phyloP scores from a whole-genome alignment of 1,140 invertebrate species.

The Parasteatoda tepidariorum region DNA sequence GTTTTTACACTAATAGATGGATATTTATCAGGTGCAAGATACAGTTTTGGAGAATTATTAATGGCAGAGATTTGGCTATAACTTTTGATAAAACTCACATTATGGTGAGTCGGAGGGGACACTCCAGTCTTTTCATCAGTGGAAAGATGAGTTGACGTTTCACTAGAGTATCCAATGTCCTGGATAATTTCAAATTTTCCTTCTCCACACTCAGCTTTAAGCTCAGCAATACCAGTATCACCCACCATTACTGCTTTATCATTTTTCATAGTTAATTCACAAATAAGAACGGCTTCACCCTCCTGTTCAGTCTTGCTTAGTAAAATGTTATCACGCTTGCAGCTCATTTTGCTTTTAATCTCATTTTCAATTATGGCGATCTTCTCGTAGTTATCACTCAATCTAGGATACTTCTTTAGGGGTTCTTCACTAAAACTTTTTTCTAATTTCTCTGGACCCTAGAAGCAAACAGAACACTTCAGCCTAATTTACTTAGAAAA shows the following conservation, averaged over 20 bases:
- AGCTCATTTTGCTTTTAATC: constrained; percentile 28
- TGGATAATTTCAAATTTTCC: constrained; percentile 63
- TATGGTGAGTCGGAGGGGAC: neutral
- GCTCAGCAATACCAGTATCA: constrained; percentile 59
- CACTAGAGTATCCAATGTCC: constrained; percentile 69
- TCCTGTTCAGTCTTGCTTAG: neutral
- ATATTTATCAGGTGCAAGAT: constrained; percentile 52
- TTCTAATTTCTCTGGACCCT: constrained; percentile 47
- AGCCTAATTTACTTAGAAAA: no score
- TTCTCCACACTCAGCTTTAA: constrained; percentile 60
- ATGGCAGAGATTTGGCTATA: neutral
- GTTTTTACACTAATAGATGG: constrained; percentile 45
- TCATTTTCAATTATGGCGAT: constrained; percentile 23
- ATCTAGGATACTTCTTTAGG: constrained; percentile 73
- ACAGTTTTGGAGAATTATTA: neutral
- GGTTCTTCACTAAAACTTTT: constrained; percentile 73
- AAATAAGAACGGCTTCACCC: neutral
- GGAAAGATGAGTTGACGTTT: constrained; percentile 66
- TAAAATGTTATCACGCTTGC: neutral
- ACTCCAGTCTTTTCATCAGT: constrained; percentile 65
- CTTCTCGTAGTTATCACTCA: constrained; percentile 34
- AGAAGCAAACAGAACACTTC: no score
- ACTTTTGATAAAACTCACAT: neutral
- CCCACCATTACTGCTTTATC: constrained; percentile 63
- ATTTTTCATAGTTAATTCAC: neutral